Base-by-base conservation (phyloP, 2,888 invertebrate species). In the Leistus spinibarbis region DNA sequence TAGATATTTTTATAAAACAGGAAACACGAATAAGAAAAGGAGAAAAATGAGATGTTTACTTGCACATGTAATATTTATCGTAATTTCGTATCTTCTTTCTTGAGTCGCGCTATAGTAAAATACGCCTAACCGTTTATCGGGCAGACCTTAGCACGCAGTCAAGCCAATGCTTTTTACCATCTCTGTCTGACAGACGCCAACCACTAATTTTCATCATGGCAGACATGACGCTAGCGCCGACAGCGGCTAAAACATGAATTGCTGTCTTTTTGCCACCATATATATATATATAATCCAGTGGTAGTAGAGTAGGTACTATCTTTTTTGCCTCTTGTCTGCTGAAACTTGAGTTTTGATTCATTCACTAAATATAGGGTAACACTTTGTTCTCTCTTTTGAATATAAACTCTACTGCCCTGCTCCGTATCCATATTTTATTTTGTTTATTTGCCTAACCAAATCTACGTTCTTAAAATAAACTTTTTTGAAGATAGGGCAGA, bases 171-270 rank as follows among this genome's bases (percentile, higher is more conserved):
- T 40, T 40, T 60, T 60, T 17, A 20, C 60, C 60, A 16, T 60
- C 60, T 19, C 1, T 19, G 40, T 60, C 22, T 67, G 67, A 54
- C 54, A 54, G 27, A 68, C 68, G 56, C 68, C 57, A 27, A 69
- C 69, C 69, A 60, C 60, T 69, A 69, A 69, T 69, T 69, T 69
- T 60, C 69, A 69, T 69, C 69, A 56, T 27, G 57, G 57, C 60
- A 67, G 67, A 67, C 67, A 20, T 20, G 40, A 66, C 54, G 67
- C 20, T 27, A 60, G 69, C 69, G 60, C 20, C 69, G 57, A 57
- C 27, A 27, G 27, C 68, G 68, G 56, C 54, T 60, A 60, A 20
- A 60, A 60, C 60, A 20, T 22, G 13, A 60, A 60, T 20, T 68
- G 68, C 68, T 22, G 53, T 67, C 56, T 60, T 27, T 24, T 69